Percentiles rank a stretch among this genome's conserved stretches.
phyloP scores from a whole-genome alignment of 2,113 vertebrate genomes.

The Ciconia stormi region DNA sequence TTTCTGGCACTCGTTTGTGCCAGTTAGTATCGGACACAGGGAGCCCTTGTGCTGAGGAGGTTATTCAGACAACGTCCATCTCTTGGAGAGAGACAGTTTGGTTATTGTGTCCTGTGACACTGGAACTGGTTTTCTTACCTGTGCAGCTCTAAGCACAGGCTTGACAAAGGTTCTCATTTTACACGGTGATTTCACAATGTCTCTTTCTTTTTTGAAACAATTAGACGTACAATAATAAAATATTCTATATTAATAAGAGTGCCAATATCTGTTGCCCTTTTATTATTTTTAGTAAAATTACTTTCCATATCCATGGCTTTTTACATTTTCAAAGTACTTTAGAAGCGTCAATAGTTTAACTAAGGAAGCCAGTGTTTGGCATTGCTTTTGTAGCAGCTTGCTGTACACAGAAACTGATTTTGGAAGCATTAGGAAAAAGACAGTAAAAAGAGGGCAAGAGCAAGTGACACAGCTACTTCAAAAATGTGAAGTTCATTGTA shows the following conservation, averaged over 20 bases:
- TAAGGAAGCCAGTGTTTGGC: neutral
- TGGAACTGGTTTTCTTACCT: neutral
- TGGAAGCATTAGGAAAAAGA: fast-evolving
- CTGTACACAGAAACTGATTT: neutral
- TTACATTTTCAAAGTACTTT: neutral
- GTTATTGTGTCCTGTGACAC: neutral
- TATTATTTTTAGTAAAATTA: neutral
- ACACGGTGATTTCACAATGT: neutral
- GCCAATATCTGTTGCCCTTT: neutral
- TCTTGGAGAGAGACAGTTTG: neutral
- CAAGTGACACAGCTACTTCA: neutral
- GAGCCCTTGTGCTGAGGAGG: neutral
- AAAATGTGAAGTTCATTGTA: neutral
- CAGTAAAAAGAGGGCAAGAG: neutral
- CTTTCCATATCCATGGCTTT: neutral
- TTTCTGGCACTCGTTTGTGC: neutral
- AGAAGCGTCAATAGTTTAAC: neutral
- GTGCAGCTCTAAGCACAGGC: neutral
- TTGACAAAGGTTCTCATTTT: neutral
- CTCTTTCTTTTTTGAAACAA: neutral
- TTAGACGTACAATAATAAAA: neutral
- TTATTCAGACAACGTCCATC: neutral
- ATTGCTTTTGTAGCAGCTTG: neutral
- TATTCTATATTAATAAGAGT: neutral
- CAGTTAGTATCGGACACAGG: neutral